These are phyloP conservation scores for Channa striata DNA, from an alignment of 2,797 vertebrate species.

Conservation along the genomic window DNA sequence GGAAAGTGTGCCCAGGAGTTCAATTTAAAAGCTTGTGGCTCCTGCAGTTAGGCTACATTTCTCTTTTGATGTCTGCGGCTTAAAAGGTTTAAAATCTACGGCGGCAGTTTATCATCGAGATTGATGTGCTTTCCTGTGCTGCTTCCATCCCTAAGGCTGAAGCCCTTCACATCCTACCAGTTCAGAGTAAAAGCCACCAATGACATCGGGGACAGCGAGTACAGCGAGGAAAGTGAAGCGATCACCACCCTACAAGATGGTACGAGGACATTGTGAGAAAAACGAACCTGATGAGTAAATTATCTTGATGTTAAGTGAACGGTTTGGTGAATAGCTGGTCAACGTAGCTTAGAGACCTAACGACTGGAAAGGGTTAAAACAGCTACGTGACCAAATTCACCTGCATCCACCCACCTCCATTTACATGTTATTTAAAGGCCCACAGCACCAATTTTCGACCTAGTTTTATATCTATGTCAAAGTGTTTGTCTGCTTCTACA, in stretches of 20 bases:
- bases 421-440: too few relatives aligned
- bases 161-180: slow-evolving; percentile 98
- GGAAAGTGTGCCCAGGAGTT: slow-evolving; percentile 1
- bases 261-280: slow-evolving; percentile 70
- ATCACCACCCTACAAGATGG: slow-evolving; percentile 97
- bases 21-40: not conserved
- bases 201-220: slow-evolving; percentile 97
- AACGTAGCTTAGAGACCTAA: too few relatives aligned
- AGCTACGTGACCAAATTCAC: not conserved
- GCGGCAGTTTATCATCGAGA: slow-evolving; percentile 18
- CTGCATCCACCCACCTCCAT: not conserved
- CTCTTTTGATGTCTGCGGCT: slow-evolving; percentile 26
- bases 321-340: not conserved
- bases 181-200: slow-evolving; percentile 97
- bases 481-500: too few relatives aligned
- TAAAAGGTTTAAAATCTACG: slow-evolving; percentile 30
- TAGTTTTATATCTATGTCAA: too few relatives aligned
- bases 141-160: slow-evolving; percentile 83
- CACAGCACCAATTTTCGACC: too few relatives aligned
- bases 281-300: not conserved
- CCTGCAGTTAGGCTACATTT: slow-evolving; percentile 3
- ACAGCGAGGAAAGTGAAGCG: slow-evolving; percentile 94
- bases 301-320: not conserved
- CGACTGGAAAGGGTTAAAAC: not conserved
- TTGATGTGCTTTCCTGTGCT: slow-evolving; percentile 41